A percentile compares a stretch with the other conserved stretches of the same genome.
Conservation (phyloP, 2,113 vertebrate genomes). For the Puma concolor region DNA sequence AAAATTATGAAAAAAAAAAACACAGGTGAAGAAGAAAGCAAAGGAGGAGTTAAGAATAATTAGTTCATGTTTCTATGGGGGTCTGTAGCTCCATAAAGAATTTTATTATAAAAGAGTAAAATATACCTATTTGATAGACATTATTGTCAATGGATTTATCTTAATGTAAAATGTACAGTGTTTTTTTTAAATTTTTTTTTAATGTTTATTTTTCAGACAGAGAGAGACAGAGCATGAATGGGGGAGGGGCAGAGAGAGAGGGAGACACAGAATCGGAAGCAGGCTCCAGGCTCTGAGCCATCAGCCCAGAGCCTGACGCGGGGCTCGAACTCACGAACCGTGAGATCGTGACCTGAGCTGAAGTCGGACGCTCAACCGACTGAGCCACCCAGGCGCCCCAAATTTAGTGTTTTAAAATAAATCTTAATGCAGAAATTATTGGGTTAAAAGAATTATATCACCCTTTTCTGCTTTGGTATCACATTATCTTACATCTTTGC, state of each 20-base stretch:
- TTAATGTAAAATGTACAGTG: neutral
- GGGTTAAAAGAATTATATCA: neutral
- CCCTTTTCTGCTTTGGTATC: neutral
- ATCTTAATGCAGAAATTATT: neutral
- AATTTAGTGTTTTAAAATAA: neutral
- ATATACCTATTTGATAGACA: neutral
- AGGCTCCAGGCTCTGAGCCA: too few relatives aligned
- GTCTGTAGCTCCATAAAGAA: neutral
- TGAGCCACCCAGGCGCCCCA: too few relatives aligned
- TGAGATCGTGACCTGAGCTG: too few relatives aligned
- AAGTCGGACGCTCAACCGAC: too few relatives aligned
- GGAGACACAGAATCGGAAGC: too few relatives aligned
- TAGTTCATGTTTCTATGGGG: neutral
- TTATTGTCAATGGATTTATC: neutral
- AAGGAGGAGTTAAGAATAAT: neutral
- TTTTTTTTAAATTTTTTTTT: too few relatives aligned
- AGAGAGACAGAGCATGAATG: too few relatives aligned
- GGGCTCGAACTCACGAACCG: too few relatives aligned
- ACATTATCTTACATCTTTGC: neutral
- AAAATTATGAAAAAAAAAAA: neutral
- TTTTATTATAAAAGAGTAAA: neutral
- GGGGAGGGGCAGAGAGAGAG: too few relatives aligned
- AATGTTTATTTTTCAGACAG: too few relatives aligned
- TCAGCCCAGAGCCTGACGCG: too few relatives aligned
- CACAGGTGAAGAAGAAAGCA: neutral